Percentiles rank a stretch among this genome's conserved stretches.
Evolutionary conservation across 2,888 invertebrate species (phyloP).

Genomic region (Drosophila melanosoma): DNA sequence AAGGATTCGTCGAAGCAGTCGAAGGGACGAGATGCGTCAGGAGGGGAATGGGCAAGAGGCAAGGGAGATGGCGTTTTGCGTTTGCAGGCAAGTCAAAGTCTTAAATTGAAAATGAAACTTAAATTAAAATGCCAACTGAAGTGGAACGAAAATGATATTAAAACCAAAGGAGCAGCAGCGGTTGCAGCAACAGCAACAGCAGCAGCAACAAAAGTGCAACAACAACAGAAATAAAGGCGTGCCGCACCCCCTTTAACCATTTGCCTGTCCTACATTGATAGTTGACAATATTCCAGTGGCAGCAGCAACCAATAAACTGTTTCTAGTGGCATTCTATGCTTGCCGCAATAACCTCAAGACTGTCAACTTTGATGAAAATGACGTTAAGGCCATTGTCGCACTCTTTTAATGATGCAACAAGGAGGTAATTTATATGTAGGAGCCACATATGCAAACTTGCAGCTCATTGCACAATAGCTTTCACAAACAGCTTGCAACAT

Average conservation of each 20-base stretch:
- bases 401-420: slow-evolving; percentile 72
- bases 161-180: slow-evolving; percentile 60
- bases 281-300: slow-evolving; percentile 58
- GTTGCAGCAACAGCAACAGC: slow-evolving; percentile 29
- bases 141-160: slow-evolving; percentile 84
- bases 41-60: slow-evolving; percentile 4
- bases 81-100: slow-evolving; percentile 76
- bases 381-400: slow-evolving; percentile 41
- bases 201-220: slow-evolving; percentile 26
- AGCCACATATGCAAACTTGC: slow-evolving; percentile 39
- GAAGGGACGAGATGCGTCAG: background rate
- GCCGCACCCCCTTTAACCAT: slow-evolving; percentile 17
- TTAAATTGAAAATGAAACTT: slow-evolving; percentile 83
- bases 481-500: no score
- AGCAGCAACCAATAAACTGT: slow-evolving; percentile 48
- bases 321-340: slow-evolving; percentile 55
- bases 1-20: slow-evolving; percentile 28
- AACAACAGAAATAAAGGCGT: slow-evolving; percentile 34
- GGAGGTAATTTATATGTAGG: slow-evolving; percentile 50
- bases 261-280: slow-evolving; percentile 63
- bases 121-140: slow-evolving; percentile 84
- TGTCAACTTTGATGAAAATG: slow-evolving; percentile 75
- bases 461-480: slow-evolving; percentile 18
- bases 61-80: slow-evolving; percentile 18
- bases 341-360: slow-evolving; percentile 67